Base-by-base conservation (phyloP, 1,140 invertebrate species). In the Halotydeus destructor region DNA sequence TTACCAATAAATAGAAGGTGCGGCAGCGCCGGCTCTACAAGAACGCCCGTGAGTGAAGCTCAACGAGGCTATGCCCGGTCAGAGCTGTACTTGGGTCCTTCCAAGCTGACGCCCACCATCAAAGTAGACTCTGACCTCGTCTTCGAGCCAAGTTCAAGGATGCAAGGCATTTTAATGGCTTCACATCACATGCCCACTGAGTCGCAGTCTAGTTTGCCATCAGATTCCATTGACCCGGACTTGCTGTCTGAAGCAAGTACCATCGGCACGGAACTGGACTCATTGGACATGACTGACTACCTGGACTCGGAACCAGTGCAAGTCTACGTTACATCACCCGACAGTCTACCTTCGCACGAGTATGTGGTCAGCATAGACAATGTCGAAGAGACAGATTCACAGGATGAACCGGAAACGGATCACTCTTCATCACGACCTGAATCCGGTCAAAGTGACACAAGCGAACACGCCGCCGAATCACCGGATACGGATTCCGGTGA, bases 401-500 rank as follows among this genome's bases (percentile, higher is more conserved):
- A 12, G 12, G 12, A 9, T 11, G 18, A 35, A 14, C 11, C 21
- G 12, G 14, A 28, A 26, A 33, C 6, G n/a, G 12, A 47, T 12
- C n/a, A 47, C 14, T 34, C n/a, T 37, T n/a, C 25, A 25, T 18
- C 18, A 22, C 34, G 30, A 28, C 11, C 11, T 12, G 5, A 19
- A 9, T 9, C 12, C 11, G 9, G 16, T 16, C 12, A 8, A 14
- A 38, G 11, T 6, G 23, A 3, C n/a, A 30, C 16, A 19, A 47
- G 6, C 25, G 9, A 31, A 9, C 19, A 30, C 22, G 9, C n/a
- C 12, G 18, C 22, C 2, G 36, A 44, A 21, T 30, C 25, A 3
- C 8, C 25, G 18, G 43, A 45, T 12, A 39, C 28, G 23, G 49
- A 51, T 6, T 49, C 47, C 19, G 47, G 47, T 41, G 44, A 38